Evolutionary conservation across 2,113 vertebrate species (phyloP).

Genomic region (Macroglossus sobrinus): DNA sequence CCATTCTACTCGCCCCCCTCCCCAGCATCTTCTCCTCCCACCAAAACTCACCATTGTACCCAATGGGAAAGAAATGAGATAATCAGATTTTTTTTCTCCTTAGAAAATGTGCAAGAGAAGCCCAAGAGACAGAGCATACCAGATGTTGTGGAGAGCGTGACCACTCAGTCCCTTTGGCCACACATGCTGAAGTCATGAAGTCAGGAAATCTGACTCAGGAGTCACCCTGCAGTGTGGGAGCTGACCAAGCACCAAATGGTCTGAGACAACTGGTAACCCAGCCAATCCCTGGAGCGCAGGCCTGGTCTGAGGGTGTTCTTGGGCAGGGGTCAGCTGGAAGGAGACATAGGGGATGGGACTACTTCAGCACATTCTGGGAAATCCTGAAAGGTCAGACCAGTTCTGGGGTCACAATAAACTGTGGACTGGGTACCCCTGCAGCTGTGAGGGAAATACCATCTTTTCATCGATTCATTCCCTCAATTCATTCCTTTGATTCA

Average conservation of each 20-base stretch:
- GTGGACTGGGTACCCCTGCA: background rate
- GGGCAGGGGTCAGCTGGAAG: background rate
- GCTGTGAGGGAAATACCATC: background rate
- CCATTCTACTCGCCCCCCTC: too few species aligned
- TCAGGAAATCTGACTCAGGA: constrained; percentile 65
- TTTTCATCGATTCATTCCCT: too few species aligned
- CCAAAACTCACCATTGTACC: background rate
- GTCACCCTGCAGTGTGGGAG: background rate
- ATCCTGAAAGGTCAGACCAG: background rate
- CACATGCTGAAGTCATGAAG: constrained; percentile 67
- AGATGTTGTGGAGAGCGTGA: constrained; percentile 62
- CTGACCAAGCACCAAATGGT: constrained; percentile 48
- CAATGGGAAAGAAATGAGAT: constrained; percentile 38
- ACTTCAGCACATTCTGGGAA: background rate
- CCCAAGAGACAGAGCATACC: constrained; percentile 30
- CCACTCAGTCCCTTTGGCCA: constrained; percentile 55
- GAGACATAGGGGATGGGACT: background rate
- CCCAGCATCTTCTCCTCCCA: background rate
- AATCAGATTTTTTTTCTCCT: constrained; percentile 16
- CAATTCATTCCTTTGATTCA: background rate
- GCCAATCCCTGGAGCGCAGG: background rate
- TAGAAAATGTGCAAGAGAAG: constrained; percentile 53
- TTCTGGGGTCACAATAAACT: background rate
- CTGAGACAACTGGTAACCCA: background rate
- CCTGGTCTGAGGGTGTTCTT: background rate